Base-by-base conservation (phyloP, 2,888 invertebrate genomes). In the Aquatica leii region DNA sequence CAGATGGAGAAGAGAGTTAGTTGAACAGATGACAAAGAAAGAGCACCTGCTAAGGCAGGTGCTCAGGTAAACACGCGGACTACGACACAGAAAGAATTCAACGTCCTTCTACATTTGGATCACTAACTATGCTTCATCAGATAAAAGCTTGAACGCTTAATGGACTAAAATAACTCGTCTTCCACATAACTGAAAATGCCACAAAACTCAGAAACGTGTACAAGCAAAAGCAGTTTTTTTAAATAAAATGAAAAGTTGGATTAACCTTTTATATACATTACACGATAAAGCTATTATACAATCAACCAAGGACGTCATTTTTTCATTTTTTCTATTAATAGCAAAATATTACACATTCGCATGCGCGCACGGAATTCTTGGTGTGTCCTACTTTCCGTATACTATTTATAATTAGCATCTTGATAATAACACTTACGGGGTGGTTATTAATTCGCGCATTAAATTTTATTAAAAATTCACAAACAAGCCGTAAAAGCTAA, bases 1-100 rank as follows among this genome's bases (percentile, higher is more conserved):
- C 58, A 58, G 58, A 58, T 58, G 58, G 58, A 50, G 15, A 41
- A 57, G 49, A 57, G 46, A 51, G 51, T 31, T 49, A 40, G 51
- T 31, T 49, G 50, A 61, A 62, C 48, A 62, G 43, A 51, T 52
- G 56, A 61, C 41, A 50, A 61, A 50, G 37, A 31, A 54, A 59
- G 73, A 73, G 76, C 78, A 78, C 77, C 78, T 78, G 77, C 73
- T 71, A 56, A 64, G 73, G 73, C 74, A 77, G 76, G 77, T 77
- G 75, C 73, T 69, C 70, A 74, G 73, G 72, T 73, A 50, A 62
- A 60, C 54, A 49, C 18, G 11, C n/a, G 48, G 15, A 48, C 48
- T 20, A 48, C 52, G 46, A 18, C 24, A 18, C 46, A 20, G 18
- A 46, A 46, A 46, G 46, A 46, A 46, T 18, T 46, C 18, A 46